Base-by-base conservation (phyloP, 2,113 vertebrate genomes). In the Arothron firmamentum region DNA sequence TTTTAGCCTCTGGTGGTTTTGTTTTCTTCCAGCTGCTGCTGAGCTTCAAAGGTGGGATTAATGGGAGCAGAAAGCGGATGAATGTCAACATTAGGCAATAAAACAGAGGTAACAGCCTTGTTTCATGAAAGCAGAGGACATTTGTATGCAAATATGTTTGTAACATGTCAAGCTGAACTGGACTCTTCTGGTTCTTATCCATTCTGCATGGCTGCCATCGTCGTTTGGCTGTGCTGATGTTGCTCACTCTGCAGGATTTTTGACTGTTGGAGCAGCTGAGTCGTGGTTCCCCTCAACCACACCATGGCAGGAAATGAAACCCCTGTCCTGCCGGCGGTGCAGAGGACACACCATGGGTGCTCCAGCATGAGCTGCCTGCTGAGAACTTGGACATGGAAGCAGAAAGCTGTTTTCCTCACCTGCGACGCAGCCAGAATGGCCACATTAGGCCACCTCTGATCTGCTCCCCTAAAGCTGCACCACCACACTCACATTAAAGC, bases 271-370 rank as follows among this genome's bases (percentile, higher is more conserved):
- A 38, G 9, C 34, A 38, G 34, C 34, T 62, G 43, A 63, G 21
- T 67, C 66, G 68, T 23, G 21, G 21, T 23, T 23, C 21, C 21
- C 3, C 2, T 23, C 3, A 23, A 23, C 2, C 21, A 23, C 21
- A 23, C 21, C 21, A 3, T 3, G 21, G 21, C 21, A 23, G 21
- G 3, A 23, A 23, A 23, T 23, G 21, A 23, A 23, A 23, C 2
- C 3, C 38, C 16, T 42, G 69, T 47, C 46, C 48, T 72, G 72
- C 64, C 56, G 70, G 47, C 56, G 55, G 68, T 79, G 67, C 71
- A 75, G 77, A 81, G 81, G 78, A 83, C 45, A 70, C 63, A 80
- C 14, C 31, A 19, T 50, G 52, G 62, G 79, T 56, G 75, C 75
- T 77, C 42, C 78, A 45, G 74, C 23, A 71, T 56, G 58, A 62